These are phyloP conservation scores for Apomyelois bistriatella DNA, from an alignment of 2,888 invertebrate genomes.

Conservation along the genomic window DNA sequence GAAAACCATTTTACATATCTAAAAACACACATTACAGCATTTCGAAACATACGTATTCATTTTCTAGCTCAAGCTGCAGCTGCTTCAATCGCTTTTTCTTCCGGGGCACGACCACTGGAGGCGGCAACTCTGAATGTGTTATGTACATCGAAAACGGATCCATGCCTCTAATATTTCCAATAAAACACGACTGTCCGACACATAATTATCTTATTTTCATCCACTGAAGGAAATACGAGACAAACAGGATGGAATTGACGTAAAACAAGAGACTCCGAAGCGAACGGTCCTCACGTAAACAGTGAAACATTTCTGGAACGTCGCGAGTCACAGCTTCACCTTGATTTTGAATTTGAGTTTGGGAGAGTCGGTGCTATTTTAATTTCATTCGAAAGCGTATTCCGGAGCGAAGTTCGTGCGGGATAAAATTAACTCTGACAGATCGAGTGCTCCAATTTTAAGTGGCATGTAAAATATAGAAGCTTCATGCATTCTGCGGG, in stretches of 20 bases:
- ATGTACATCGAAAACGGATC: slow-evolving; percentile 74
- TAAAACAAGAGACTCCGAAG: slow-evolving; percentile 43
- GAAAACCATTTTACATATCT: not conserved
- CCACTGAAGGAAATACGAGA: slow-evolving; percentile 31
- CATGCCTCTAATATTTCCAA: slow-evolving; percentile 39
- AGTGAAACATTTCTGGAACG: slow-evolving; percentile 65
- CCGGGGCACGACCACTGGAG: slow-evolving; percentile 64
- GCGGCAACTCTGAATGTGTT: slow-evolving; percentile 61
- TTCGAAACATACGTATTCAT: slow-evolving; percentile 38
- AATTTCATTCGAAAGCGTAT: slow-evolving; percentile 64
- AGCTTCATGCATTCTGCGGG: slow-evolving; percentile 51
- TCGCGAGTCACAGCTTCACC: slow-evolving; percentile 65
- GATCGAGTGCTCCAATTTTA: slow-evolving; percentile 22
- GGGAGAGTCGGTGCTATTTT: slow-evolving; percentile 70
- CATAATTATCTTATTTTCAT: slow-evolving; percentile 40
- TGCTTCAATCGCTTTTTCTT: slow-evolving; percentile 71
- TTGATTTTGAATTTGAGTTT: slow-evolving; percentile 77
- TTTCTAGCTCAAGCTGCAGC: slow-evolving; percentile 56
- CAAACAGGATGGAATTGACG: slow-evolving; percentile 54
- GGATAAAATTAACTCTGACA: slow-evolving; percentile 56
- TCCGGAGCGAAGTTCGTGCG: slow-evolving; percentile 70
- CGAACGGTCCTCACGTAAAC: slow-evolving; percentile 52
- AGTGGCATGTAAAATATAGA: slow-evolving; percentile 32
- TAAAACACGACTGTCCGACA: slow-evolving; percentile 28
- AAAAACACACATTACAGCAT: slow-evolving; percentile 2